Percentiles rank a stretch among this genome's conserved stretches.
Evolutionary conservation across 35 echinoderm and acorn worm genomes (phyloP).

Genomic region (Patiria miniata): DNA sequence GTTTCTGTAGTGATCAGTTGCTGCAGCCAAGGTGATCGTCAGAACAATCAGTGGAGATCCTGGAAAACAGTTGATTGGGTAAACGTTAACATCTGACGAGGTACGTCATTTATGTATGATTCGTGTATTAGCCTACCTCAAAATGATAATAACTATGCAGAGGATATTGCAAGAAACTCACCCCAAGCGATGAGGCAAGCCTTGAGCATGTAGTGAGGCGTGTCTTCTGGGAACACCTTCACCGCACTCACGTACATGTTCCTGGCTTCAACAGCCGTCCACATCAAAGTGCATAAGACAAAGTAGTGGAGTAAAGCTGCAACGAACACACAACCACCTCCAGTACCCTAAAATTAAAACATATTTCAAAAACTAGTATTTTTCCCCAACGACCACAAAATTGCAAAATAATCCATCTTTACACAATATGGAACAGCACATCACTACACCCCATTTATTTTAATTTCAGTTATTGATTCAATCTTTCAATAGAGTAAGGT

Average conservation of each 20-base stretch:
- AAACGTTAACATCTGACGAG: too few relatives aligned
- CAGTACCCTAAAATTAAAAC: background rate
- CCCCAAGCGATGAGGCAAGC: constrained; percentile 55
- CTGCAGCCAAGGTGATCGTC: background rate
- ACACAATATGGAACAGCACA: too few relatives aligned
- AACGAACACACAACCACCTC: constrained; percentile 33
- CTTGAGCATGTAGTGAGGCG: constrained; percentile 32
- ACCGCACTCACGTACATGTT: constrained; percentile 55
- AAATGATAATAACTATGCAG: background rate
- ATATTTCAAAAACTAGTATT: background rate
- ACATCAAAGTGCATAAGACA: constrained; percentile 43
- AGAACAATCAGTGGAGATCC: constrained; percentile 11
- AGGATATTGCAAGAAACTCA: background rate
- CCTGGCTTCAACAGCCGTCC: constrained; percentile 62
- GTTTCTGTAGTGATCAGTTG: background rate
- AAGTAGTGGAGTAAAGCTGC: constrained; percentile 63
- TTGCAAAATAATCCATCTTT: too few relatives aligned
- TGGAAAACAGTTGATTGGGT: too few relatives aligned
- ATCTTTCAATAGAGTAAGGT: background rate
- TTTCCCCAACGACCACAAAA: background rate
- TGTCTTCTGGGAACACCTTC: constrained; percentile 52
- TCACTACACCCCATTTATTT: too few relatives aligned
- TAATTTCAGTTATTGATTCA: background rate
- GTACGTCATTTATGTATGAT: background rate
- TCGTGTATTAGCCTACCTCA: background rate